Conservation (phyloP, 2,797 vertebrate species). For the Tauraco hartlaubi region DNA sequence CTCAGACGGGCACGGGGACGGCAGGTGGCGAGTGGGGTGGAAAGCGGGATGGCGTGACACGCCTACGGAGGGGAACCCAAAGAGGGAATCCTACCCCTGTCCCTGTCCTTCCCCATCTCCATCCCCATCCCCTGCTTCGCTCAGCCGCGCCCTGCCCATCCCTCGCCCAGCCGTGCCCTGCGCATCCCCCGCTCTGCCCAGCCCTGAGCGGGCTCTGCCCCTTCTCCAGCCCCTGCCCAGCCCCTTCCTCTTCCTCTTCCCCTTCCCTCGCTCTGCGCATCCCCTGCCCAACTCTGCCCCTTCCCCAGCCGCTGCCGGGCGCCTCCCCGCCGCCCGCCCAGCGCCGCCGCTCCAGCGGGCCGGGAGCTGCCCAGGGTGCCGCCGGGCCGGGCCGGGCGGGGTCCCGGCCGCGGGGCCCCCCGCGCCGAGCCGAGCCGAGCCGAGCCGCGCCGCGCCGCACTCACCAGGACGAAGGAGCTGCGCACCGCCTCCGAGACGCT, state of each 20-base stretch:
- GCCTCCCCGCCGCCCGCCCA: too few relatives aligned
- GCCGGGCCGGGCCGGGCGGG: too few relatives aligned
- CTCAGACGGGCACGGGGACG: background rate
- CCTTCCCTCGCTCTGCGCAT: background rate
- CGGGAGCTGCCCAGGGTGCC: too few relatives aligned
- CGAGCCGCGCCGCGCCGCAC: slow-evolving; percentile 17
- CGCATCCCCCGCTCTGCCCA: background rate
- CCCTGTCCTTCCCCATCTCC: background rate
- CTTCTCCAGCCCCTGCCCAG: background rate
- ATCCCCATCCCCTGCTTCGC: background rate
- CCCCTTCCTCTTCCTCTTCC: background rate
- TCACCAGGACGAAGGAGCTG: slow-evolving; percentile 89
- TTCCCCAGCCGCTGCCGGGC: too few relatives aligned
- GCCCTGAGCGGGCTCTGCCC: background rate
- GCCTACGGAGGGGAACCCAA: accelerated
- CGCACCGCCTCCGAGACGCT: slow-evolving; percentile 95
- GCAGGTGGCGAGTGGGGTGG: background rate
- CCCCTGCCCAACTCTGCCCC: background rate
- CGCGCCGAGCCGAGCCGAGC: too few relatives aligned
- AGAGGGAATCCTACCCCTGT: background rate
- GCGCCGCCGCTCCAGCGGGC: too few relatives aligned
- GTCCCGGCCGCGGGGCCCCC: too few relatives aligned
- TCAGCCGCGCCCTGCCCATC: background rate
- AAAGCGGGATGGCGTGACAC: background rate
- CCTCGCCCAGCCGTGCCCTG: background rate